phyloP scores from a whole-genome alignment of 2,797 vertebrate species.

The Argentina silus region DNA sequence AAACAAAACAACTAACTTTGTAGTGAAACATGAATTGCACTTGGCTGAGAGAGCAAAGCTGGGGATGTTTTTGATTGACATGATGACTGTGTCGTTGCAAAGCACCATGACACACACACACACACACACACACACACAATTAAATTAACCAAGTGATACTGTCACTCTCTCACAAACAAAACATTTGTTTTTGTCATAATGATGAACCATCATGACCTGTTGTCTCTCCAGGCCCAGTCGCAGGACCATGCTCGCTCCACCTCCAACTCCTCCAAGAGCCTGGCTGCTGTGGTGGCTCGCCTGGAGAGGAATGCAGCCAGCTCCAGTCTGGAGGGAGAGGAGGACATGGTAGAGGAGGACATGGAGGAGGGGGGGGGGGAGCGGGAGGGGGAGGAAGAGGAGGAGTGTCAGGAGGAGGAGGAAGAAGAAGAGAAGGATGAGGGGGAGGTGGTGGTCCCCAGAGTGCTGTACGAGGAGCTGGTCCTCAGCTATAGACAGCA shows the following conservation, averaged over 20 bases:
- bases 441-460: slow-evolving; percentile 84
- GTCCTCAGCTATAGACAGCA: slow-evolving; percentile 97
- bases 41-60: too few relatives aligned
- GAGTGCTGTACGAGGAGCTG: slow-evolving; percentile 95
- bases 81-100: too few relatives aligned
- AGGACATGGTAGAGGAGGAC: slow-evolving; percentile 80
- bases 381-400: slow-evolving; percentile 82
- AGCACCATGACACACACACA: too few relatives aligned
- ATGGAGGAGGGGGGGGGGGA: slow-evolving; percentile 76
- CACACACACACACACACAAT: too few relatives aligned
- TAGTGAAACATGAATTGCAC: too few relatives aligned
- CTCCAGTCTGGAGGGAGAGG: slow-evolving; percentile 85
- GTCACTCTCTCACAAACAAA: too few relatives aligned
- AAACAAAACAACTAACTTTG: too few relatives aligned
- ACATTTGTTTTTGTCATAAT: too few relatives aligned
- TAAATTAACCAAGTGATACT: neutral
- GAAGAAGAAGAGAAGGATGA: slow-evolving; percentile 76
- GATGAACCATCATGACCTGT: neutral
- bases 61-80: too few relatives aligned
- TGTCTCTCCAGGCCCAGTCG: slow-evolving; percentile 50
- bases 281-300: slow-evolving; percentile 96
- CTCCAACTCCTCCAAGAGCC: slow-evolving; percentile 89
- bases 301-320: slow-evolving; percentile 91
- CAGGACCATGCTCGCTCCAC: slow-evolving; percentile 76
- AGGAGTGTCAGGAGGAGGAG: slow-evolving; percentile 80